Percentiles rank a stretch among this genome's conserved stretches.
phyloP scores from a whole-genome alignment of 1,140 invertebrate genomes.

The Ridgeia piscesae region DNA sequence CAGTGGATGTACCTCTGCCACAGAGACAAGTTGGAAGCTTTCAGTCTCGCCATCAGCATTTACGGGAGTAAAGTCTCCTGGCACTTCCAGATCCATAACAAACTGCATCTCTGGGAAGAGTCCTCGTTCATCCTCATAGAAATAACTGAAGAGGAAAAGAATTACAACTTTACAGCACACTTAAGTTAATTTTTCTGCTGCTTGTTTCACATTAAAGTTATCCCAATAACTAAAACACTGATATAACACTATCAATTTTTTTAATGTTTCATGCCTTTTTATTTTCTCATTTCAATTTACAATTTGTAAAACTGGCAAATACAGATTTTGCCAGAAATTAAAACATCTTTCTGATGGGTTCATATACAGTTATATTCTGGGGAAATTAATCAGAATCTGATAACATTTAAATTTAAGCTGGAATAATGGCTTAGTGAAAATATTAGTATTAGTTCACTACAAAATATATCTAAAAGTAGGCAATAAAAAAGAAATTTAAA shows the following conservation, averaged over 20 bases:
- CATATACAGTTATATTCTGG: too few species aligned
- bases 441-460: neutral
- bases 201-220: neutral
- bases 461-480: too few species aligned
- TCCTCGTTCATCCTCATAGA: constrained; percentile 87
- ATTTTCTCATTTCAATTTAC: too few species aligned
- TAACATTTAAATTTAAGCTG: neutral
- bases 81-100: constrained; percentile 90
- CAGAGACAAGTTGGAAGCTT: constrained; percentile 65
- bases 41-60: constrained; percentile 90
- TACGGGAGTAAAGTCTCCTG: constrained; percentile 81
- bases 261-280: too few species aligned
- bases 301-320: too few species aligned
- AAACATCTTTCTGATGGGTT: too few species aligned
- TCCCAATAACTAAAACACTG: neutral
- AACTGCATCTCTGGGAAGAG: constrained; percentile 92
- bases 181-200: neutral
- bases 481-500: too few species aligned
- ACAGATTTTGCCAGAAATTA: too few species aligned
- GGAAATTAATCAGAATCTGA: neutral
- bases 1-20: neutral
- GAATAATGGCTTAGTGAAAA: neutral
- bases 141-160: constrained; percentile 67
- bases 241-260: neutral
- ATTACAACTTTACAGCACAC: neutral